Conservation (phyloP, 2,888 invertebrate species). For the Eristalis intricaria region DNA sequence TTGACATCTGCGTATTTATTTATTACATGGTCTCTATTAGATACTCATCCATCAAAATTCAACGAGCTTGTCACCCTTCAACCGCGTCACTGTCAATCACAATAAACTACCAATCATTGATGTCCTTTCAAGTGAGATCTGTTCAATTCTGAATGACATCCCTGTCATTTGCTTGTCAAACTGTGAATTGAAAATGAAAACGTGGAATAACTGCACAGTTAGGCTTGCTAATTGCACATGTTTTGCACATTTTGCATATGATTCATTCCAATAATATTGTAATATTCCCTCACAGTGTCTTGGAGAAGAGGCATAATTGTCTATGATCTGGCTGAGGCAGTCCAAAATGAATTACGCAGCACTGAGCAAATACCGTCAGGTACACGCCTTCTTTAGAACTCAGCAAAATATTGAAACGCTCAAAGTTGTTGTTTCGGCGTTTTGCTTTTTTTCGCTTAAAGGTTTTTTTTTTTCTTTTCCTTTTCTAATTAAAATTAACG, state of each 20-base stretch:
- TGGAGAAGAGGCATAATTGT: not conserved
- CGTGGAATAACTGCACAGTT: not conserved
- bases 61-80: not conserved
- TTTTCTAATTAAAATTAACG: constrained; percentile 23
- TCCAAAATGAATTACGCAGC: not conserved
- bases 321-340: not conserved
- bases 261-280: not conserved
- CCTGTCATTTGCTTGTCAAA: not conserved
- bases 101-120: not conserved
- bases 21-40: not conserved
- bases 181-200: not conserved
- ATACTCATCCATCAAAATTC: not conserved
- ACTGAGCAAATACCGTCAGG: not conserved
- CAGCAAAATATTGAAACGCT: not conserved
- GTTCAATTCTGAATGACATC: not conserved
- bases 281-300: not conserved
- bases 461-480: constrained; percentile 2
- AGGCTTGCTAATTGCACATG: not conserved
- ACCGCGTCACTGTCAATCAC: not conserved
- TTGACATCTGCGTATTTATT: not conserved
- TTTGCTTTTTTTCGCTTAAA: not conserved
- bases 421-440: not conserved
- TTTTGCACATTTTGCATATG: no score
- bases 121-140: not conserved
- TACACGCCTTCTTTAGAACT: not conserved